These are phyloP conservation scores for Phyllotis vaccarum DNA, from an alignment of 2,797 vertebrate genomes.

Conservation along the genomic window DNA sequence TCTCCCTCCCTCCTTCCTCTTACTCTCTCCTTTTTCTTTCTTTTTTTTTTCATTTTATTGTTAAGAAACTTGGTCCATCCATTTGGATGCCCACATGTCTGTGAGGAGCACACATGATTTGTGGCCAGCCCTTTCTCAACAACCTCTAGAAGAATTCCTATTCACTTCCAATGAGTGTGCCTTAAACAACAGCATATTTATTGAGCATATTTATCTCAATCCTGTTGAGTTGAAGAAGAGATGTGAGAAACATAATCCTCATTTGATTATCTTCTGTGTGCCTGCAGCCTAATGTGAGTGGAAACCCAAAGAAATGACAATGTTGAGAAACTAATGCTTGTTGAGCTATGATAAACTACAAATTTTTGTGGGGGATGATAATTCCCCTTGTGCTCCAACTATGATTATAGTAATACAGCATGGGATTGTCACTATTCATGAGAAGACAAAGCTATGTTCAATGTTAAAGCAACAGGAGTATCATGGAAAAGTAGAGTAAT, in stretches of 20 bases:
- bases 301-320: not conserved
- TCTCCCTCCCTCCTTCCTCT: not conserved
- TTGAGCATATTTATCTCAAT: not conserved
- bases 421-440: not conserved
- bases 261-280: not conserved
- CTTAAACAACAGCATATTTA: not conserved
- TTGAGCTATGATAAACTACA: not conserved
- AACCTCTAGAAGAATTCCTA: not conserved
- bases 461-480: not conserved
- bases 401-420: not conserved
- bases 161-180: not conserved
- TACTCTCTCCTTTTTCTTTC: not conserved
- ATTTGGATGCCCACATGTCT: not conserved
- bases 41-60: not conserved
- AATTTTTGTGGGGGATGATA: not conserved
- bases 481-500: not conserved
- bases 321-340: accelerated
- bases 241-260: not conserved
- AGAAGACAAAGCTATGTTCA: not conserved
- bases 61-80: not conserved
- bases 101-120: not conserved
- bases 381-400: not conserved
- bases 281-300: not conserved
- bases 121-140: not conserved
- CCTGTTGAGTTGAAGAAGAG: not conserved